Percentiles rank a stretch among this genome's conserved stretches.
Conservation (phyloP, 1,140 invertebrate genomes). For the Propsilocerus akamusi region DNA sequence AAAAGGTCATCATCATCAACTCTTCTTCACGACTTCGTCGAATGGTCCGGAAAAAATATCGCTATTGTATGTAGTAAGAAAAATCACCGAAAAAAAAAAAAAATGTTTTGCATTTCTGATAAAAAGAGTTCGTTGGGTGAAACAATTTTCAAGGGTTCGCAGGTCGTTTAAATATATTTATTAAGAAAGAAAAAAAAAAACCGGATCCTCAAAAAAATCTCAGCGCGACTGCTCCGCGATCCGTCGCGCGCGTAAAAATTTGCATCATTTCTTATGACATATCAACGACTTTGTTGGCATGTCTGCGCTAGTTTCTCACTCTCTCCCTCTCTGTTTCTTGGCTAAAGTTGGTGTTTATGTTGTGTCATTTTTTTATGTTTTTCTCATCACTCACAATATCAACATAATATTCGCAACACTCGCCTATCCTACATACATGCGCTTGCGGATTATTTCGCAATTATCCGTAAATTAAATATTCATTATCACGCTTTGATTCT, state of each 20-base stretch:
- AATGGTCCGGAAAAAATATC: no score
- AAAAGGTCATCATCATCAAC: no score
- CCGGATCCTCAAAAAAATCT: not conserved
- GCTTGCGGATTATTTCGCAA: no score
- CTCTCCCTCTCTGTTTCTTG: not conserved
- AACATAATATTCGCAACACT: no score
- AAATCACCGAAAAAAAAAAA: no score
- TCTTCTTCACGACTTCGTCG: no score
- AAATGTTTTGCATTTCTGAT: not conserved
- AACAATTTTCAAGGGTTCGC: not conserved
- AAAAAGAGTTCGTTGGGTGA: not conserved
- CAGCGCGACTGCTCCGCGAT: not conserved
- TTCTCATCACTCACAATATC: not conserved
- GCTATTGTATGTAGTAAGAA: no score
- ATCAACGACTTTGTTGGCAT: slow-evolving; percentile 3
- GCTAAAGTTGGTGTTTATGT: not conserved
- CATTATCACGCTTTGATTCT: no score
- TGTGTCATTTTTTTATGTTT: not conserved
- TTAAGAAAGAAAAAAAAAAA: not conserved
- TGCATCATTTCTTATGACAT: no score
- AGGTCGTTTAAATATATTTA: not conserved
- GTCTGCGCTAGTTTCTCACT: not conserved
- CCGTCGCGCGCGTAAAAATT: no score
- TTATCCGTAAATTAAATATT: not conserved
- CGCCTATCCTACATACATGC: no score